A percentile compares a stretch with the other conserved stretches of the same genome.
Evolutionary conservation across 2,888 invertebrate genomes (phyloP).

Genomic region (Amphipyra tragopoginis): DNA sequence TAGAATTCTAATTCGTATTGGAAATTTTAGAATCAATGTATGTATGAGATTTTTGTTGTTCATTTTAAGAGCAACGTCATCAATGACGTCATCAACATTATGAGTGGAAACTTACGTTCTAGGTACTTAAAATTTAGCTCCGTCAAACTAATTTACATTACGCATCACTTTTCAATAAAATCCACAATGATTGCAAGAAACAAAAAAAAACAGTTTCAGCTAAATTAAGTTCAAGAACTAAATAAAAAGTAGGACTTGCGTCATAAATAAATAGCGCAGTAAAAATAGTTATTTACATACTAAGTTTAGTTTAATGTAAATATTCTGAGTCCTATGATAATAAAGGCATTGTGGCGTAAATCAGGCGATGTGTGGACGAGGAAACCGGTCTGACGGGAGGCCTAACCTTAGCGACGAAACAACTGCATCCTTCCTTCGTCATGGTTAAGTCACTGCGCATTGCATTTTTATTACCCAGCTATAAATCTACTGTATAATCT

Average conservation of each 20-base stretch:
- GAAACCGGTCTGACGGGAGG: conserved; percentile 44
- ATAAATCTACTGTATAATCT: neutral
- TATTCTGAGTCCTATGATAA: conserved; percentile 21
- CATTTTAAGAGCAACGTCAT: no score
- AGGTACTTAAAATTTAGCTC: no score
- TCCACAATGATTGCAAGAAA: no score
- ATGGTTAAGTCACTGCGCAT: conserved; percentile 13
- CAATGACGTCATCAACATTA: no score
- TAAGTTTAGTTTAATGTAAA: neutral
- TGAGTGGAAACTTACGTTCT: no score
- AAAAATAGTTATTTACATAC: conserved; percentile 6
- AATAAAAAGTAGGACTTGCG: neutral
- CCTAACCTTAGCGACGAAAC: conserved; percentile 23
- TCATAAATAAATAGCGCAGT: neutral
- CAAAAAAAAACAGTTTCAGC: conserved; percentile 2
- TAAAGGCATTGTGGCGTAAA: conserved; percentile 35
- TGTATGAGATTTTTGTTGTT: no score
- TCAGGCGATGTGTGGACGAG: conserved; percentile 11
- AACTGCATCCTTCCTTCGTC: conserved; percentile 36
- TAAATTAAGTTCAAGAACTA: neutral
- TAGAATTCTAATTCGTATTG: neutral
- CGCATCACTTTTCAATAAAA: neutral
- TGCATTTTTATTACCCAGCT: conserved; percentile 17
- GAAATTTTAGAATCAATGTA: no score
- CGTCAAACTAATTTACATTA: no score